phyloP scores from a whole-genome alignment of 92 coral and sea anemone species.

The Heteractis magnifica region DNA sequence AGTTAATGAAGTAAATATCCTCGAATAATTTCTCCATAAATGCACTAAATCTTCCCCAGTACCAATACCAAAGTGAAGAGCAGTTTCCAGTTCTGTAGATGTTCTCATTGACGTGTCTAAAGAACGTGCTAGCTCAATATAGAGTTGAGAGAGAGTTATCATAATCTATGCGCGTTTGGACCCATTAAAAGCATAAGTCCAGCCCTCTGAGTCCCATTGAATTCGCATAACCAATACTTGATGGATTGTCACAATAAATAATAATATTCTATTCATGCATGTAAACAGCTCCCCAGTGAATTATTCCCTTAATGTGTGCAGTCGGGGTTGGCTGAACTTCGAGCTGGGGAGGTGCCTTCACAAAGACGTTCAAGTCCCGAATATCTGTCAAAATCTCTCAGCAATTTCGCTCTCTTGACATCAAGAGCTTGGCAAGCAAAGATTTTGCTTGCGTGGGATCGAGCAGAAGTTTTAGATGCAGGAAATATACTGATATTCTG shows the following conservation, averaged over 20 bases:
- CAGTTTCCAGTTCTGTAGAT: not conserved
- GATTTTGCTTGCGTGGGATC: not conserved
- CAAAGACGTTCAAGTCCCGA: not conserved
- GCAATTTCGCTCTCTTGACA: not conserved
- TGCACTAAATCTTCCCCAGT: not conserved
- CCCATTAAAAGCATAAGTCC: not conserved
- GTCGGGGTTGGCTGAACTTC: not conserved
- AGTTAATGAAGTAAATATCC: too few species aligned
- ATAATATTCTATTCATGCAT: not conserved
- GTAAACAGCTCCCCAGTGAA: not conserved
- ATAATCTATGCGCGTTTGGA: not conserved
- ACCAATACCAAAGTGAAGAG: not conserved
- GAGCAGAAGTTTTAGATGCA: not conserved
- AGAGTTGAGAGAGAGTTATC: not conserved
- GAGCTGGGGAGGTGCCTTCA: not conserved
- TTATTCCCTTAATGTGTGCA: not conserved
- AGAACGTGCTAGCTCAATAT: not conserved
- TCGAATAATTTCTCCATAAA: too few species aligned
- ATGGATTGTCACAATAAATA: not conserved
- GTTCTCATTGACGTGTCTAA: not conserved
- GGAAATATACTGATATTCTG: not conserved
- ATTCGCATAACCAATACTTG: not conserved
- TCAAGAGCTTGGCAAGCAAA: not conserved
- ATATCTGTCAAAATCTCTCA: not conserved
- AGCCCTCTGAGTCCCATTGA: not conserved